Percentiles rank a stretch among this genome's conserved stretches.
Evolutionary conservation across 2,113 vertebrate genomes (phyloP).

Genomic region (Dromaius novaehollandiae): DNA sequence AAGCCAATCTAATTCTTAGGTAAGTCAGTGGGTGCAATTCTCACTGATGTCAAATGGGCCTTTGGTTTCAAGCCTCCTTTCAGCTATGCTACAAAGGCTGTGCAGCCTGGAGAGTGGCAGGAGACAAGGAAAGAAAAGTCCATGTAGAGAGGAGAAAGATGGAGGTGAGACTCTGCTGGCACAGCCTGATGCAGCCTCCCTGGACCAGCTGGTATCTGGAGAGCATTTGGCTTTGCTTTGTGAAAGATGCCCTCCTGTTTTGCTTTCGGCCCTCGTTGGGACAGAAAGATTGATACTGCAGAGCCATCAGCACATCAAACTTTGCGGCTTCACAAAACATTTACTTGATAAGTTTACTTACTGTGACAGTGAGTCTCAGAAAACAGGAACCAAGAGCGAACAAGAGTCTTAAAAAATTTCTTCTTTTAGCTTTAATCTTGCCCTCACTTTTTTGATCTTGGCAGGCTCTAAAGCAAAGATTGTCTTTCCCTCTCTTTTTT

Average conservation of each 20-base stretch:
- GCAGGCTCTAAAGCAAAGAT: slow-evolving; percentile 11
- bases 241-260: neutral
- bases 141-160: neutral
- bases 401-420: neutral
- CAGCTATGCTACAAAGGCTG: fast-evolving
- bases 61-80: neutral
- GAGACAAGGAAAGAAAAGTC: neutral
- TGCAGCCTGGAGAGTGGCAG: neutral
- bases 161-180: neutral
- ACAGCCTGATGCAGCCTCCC: neutral
- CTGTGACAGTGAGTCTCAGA: neutral
- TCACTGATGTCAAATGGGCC: neutral
- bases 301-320: neutral
- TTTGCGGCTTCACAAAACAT: neutral
- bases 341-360: neutral
- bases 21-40: neutral
- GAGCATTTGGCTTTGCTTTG: neutral
- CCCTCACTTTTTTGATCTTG: neutral
- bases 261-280: neutral
- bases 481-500: neutral
- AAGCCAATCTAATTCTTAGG: neutral
- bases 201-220: neutral
- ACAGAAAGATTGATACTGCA: neutral
- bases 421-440: neutral
- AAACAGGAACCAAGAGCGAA: neutral